phyloP scores from a whole-genome alignment of 64 coral and sea anemone species.

The Trachythela sp. region DNA sequence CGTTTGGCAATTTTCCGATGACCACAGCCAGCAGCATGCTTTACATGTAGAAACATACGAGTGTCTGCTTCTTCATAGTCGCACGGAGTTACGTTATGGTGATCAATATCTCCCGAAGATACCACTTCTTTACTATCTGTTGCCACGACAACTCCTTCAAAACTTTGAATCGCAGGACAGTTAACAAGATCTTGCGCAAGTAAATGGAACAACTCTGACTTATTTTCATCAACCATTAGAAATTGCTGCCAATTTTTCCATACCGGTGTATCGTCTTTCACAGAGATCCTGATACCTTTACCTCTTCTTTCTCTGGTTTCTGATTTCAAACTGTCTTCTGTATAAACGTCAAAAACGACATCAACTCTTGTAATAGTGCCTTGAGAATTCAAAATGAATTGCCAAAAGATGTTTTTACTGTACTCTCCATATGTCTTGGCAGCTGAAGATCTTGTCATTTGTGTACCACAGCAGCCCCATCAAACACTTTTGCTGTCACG shows the following conservation, averaged over 20 bases:
- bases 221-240: slow-evolving; percentile 29
- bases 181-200: slow-evolving; percentile 33
- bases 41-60: slow-evolving; percentile 35
- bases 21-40: not conserved
- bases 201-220: slow-evolving; percentile 27
- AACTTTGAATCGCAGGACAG: not conserved
- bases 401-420: not conserved
- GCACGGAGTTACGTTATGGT: slow-evolving; percentile 21
- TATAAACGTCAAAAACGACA: not conserved
- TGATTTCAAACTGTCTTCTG: not conserved
- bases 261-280: not conserved
- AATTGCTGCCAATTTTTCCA: slow-evolving; percentile 27
- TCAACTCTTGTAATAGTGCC: not conserved
- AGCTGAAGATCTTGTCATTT: not conserved
- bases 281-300: not conserved
- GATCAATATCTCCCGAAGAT: not conserved
- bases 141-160: not conserved
- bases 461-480: not conserved
- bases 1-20: slow-evolving; percentile 15
- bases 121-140: not conserved
- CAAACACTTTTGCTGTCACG: not conserved
- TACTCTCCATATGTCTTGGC: not conserved
- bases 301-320: not conserved
- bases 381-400: not conserved
- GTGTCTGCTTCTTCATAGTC: slow-evolving; percentile 46